These are phyloP conservation scores for Phylloscopus trochilus DNA, from an alignment of 2,113 vertebrate genomes.

Conservation along the genomic window DNA sequence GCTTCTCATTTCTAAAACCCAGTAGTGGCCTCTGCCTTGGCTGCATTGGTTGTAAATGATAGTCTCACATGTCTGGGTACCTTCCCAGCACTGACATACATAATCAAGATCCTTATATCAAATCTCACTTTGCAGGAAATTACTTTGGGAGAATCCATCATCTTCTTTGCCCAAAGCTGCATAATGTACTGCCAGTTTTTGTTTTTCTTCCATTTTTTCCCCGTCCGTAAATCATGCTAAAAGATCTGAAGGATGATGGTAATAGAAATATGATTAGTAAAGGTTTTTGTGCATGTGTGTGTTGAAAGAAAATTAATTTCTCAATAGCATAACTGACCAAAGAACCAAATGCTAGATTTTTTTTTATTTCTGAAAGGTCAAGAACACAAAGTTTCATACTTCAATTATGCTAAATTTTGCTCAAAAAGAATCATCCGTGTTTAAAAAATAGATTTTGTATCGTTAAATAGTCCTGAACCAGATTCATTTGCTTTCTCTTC, in stretches of 20 bases:
- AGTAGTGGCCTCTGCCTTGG: constrained; percentile 6
- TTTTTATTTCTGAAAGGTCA: background rate
- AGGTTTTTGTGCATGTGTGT: background rate
- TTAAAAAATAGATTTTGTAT: background rate
- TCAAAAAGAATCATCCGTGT: background rate
- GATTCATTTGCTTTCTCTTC: background rate
- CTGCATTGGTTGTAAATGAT: background rate
- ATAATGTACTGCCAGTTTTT: background rate
- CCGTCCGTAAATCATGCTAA: background rate
- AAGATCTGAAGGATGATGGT: background rate
- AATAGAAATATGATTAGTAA: background rate
- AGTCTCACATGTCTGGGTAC: background rate
- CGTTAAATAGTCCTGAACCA: background rate
- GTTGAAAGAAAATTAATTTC: constrained; percentile 3
- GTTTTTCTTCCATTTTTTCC: background rate
- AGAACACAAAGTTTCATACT: background rate
- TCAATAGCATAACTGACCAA: background rate
- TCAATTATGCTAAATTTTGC: background rate
- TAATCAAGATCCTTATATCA: background rate
- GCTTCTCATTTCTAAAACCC: background rate
- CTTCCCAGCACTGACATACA: background rate
- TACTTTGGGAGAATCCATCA: background rate
- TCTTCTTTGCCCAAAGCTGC: background rate
- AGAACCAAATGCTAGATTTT: background rate
- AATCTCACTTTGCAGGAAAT: constrained; percentile 27